Conservation (phyloP, 2,888 invertebrate genomes). For the Anorthoa munda region DNA sequence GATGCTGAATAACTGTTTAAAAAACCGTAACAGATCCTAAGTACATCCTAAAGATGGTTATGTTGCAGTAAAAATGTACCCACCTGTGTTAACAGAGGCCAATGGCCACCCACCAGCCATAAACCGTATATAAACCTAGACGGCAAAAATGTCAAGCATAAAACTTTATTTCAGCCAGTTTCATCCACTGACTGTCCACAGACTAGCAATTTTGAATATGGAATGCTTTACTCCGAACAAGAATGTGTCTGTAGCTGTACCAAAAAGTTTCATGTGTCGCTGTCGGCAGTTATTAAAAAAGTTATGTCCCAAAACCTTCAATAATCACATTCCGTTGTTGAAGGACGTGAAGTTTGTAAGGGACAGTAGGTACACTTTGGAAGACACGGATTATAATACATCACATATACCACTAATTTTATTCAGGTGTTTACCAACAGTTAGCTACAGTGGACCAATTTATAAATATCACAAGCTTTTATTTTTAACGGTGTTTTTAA, state of each 20-base stretch:
- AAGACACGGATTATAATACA: not conserved
- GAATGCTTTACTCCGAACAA: constrained; percentile 35
- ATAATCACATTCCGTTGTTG: constrained; percentile 2
- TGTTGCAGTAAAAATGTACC: not conserved
- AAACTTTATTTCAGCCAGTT: constrained; percentile 31
- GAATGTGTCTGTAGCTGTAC: constrained; percentile 20
- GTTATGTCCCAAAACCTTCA: constrained; percentile 17
- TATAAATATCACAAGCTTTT: not conserved
- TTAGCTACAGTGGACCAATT: no score
- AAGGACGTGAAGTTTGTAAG: not conserved
- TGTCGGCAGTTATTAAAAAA: constrained; percentile 49
- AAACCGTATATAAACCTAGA: constrained; percentile 1
- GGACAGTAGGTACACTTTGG: not conserved
- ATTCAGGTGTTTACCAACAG: no score
- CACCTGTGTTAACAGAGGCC: constrained; percentile 9
- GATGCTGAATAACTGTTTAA: no score
- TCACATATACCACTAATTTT: no score
- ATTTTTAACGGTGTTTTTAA: not conserved
- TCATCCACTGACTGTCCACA: constrained; percentile 9
- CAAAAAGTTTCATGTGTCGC: constrained; percentile 19
- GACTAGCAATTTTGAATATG: constrained; percentile 43
- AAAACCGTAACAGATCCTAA: not conserved
- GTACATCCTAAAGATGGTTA: not conserved
- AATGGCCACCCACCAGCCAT: not conserved
- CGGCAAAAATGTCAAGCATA: constrained; percentile 23